Percentiles rank a stretch among this genome's conserved stretches.
These are phyloP conservation scores for Distichodus sexfasciatus DNA, from an alignment of 2,797 vertebrate species.

Conservation along the genomic window DNA sequence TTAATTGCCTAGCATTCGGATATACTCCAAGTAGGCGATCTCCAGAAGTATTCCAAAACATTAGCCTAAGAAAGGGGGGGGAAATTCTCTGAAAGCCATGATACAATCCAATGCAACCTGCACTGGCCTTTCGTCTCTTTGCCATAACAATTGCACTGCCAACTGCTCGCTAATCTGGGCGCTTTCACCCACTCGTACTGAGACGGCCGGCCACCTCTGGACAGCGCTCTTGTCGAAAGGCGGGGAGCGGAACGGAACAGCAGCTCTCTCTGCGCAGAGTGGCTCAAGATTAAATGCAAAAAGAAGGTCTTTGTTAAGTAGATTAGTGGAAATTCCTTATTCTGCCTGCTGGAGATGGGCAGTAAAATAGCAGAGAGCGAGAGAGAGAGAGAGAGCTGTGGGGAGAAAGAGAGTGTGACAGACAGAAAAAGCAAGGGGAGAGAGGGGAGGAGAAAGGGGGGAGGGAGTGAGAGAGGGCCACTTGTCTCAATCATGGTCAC, in stretches of 20 bases:
- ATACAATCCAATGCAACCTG: not conserved
- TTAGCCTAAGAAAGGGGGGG: too few species aligned
- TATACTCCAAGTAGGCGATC: too few species aligned
- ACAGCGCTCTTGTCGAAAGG: slow-evolving; percentile 37
- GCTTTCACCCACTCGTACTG: slow-evolving; percentile 19
- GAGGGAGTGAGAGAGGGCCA: slow-evolving; percentile 22
- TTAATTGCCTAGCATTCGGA: too few species aligned
- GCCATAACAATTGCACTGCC: not conserved
- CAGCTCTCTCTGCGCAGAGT: slow-evolving; percentile 32
- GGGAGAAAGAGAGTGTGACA: not conserved
- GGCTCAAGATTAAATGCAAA: slow-evolving; percentile 49
- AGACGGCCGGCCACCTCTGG: slow-evolving; percentile 23
- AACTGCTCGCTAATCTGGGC: slow-evolving; percentile 28
- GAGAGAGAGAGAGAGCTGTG: not conserved
- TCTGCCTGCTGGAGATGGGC: slow-evolving; percentile 43
- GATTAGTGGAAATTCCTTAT: slow-evolving; percentile 55
- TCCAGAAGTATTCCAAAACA: too few species aligned
- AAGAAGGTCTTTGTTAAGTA: slow-evolving; percentile 58
- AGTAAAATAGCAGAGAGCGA: slow-evolving; percentile 35
- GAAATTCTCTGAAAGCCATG: too few species aligned
- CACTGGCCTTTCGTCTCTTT: not conserved
- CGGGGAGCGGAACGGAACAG: slow-evolving; percentile 35
- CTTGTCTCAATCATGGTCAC: slow-evolving; percentile 51
- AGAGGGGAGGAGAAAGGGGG: not conserved
- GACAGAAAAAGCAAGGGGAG: not conserved